Evolutionary conservation across 2,113 vertebrate species (phyloP), one percentile per base, ranked within the genome.

Genomic region (Hippocampus guttulatus): DNA sequence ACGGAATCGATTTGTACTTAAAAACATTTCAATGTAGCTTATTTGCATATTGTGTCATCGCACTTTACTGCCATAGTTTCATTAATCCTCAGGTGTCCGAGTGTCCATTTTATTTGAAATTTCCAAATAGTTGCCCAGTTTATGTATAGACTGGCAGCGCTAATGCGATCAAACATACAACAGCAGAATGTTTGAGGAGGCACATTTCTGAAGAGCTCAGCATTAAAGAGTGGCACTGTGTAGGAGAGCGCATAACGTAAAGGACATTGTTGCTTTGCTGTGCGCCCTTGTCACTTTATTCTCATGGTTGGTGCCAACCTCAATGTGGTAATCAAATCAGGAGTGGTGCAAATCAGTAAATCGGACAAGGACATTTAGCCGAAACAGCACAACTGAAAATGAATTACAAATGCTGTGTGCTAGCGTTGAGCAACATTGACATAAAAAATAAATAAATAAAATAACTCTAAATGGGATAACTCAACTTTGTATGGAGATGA

Each of bases 241-340:
- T 58, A 77, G 67, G 81, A 62, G 30, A 78, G 76, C 69, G 8
- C 58, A 40, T 75, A 82, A 85, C 70, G 78, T 72, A 54, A 76
- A 67, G 63, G 81, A 87, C 86, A 84, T 87, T 90, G 85, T 62
- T 55, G 71, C 75, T 58, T 71, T 51, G 18, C 74, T 7, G 65
- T 33, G 77, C 75, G 86, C 84, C 90, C 88, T 92, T 91, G 88
- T 91, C 71, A 74, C 75, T 79, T 81, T 79, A 83, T 84, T 75
- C 86, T 84, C 68, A 74, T 80, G 30, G 8, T 75, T 30, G 49
- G 78, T 83, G 85, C 88, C 84, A 90, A 64, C 78, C 82, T 88
- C 83, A 82, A 77, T 71, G 74, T 20, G 8, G 55, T 87, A 88
- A 88, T 90, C 79, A 73, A 88, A 88, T 90, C 82, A 85, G 66